Evolutionary conservation across 2,888 invertebrate genomes (phyloP).

Genomic region (Tetanocera ferruginea): DNA sequence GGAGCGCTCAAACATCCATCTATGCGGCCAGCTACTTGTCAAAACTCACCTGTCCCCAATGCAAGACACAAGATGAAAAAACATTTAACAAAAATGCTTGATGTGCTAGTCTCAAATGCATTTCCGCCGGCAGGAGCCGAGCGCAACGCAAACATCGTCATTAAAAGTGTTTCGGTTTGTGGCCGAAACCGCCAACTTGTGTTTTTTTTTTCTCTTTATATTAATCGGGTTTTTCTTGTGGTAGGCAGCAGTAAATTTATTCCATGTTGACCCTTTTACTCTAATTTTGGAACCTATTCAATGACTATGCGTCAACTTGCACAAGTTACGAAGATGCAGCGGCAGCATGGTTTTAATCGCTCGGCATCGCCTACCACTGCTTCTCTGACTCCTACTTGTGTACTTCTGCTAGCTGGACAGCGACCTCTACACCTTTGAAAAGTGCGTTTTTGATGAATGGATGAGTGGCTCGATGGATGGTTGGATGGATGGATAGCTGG

Average conservation of each 20-base stretch:
- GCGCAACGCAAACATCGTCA: conserved; percentile 32
- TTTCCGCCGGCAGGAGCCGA: conserved; percentile 36
- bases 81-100: not conserved
- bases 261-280: conserved; percentile 19
- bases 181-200: not conserved
- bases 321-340: not conserved
- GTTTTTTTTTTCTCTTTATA: not conserved
- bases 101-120: conserved; percentile 23
- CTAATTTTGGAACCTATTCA: not conserved
- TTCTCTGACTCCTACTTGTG: conserved; percentile 39
- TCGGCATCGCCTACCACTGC: not conserved
- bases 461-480: conserved; percentile 49
- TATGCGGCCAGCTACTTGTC: conserved; percentile 28
- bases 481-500: conserved; percentile 5
- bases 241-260: conserved; percentile 12
- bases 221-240: not conserved
- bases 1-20: conserved; percentile 19
- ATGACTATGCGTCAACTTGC: not conserved
- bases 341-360: not conserved
- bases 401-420: conserved; percentile 27
- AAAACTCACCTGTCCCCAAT: conserved; percentile 42
- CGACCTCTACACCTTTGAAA: conserved; percentile 31
- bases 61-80: conserved; percentile 1
- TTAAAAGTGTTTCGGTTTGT: conserved; percentile 38
- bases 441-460: conserved; percentile 64